These are phyloP conservation scores for Araneus ventricosus DNA, from an alignment of 1,140 invertebrate genomes.

Conservation along the genomic window DNA sequence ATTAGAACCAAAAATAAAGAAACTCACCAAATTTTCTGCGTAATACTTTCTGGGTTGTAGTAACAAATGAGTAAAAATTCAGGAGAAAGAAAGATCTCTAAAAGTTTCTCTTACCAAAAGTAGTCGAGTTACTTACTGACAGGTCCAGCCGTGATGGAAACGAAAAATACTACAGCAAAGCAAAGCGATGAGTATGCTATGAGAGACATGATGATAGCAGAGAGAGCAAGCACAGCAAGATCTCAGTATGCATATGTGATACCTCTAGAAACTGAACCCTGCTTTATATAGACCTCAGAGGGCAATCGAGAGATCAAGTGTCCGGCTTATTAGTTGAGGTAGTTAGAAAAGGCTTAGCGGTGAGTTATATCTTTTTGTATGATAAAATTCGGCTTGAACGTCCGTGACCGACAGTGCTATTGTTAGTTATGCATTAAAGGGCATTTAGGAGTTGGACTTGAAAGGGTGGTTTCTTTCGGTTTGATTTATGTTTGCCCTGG, in stretches of 20 bases:
- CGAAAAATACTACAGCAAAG: neutral
- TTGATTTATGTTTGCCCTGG: neutral
- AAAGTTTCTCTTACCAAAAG: too few species aligned
- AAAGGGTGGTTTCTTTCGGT: neutral
- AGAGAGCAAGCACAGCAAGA: neutral
- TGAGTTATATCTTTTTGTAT: conserved; percentile 56
- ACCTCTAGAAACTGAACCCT: neutral
- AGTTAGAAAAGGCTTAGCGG: neutral
- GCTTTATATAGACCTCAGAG: neutral
- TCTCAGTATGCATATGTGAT: neutral
- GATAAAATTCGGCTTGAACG: conserved; percentile 12
- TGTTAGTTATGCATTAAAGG: conserved; percentile 53
- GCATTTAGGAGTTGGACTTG: conserved; percentile 43
- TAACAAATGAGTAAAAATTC: neutral
- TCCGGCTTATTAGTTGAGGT: conserved; percentile 16
- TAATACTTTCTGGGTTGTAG: too few species aligned
- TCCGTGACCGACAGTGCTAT: conserved; percentile 34
- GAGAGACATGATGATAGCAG: neutral
- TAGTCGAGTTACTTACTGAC: neutral
- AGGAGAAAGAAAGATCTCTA: neutral
- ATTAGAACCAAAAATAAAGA: too few species aligned
- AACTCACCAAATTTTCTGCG: too few species aligned
- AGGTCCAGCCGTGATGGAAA: neutral
- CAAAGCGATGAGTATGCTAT: neutral
- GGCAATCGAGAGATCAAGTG: neutral